These are phyloP conservation scores for Latrodectus hesperus DNA, from an alignment of 2,888 invertebrate species.

Conservation along the genomic window DNA sequence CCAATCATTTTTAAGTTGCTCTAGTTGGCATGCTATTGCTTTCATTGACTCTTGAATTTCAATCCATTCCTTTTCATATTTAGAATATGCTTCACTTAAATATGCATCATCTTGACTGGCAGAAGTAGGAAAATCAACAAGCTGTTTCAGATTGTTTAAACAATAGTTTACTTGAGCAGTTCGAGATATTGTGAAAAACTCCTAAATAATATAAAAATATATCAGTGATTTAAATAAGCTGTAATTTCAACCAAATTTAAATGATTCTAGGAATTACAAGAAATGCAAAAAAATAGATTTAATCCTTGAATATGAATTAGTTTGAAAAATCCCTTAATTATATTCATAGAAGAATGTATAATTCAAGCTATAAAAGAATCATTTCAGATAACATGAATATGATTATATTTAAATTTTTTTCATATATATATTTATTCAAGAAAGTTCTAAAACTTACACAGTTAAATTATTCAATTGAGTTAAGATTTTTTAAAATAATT, in stretches of 20 bases:
- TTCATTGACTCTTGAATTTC: slow-evolving; percentile 83
- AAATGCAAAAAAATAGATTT: neutral
- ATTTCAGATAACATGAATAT: too few species aligned
- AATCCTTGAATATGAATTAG: too few species aligned
- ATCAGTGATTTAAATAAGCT: too few species aligned
- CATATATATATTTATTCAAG: too few species aligned
- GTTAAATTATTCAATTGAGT: too few species aligned
- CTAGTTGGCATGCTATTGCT: slow-evolving; percentile 82
- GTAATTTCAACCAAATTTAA: neutral
- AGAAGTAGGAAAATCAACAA: slow-evolving; percentile 82
- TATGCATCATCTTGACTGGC: slow-evolving; percentile 82
- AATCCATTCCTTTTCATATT: slow-evolving; percentile 86
- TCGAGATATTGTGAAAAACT: slow-evolving; percentile 42
- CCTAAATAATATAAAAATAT: slow-evolving; percentile 15
- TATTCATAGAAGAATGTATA: too few species aligned
- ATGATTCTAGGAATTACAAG: neutral
- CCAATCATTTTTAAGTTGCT: slow-evolving; percentile 94
- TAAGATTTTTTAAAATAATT: too few species aligned
- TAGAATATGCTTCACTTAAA: slow-evolving; percentile 80
- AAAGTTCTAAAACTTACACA: too few species aligned
- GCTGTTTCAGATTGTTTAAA: slow-evolving; percentile 85
- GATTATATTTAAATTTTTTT: too few species aligned
- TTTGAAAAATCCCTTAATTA: too few species aligned
- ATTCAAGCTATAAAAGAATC: too few species aligned
- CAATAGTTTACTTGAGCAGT: slow-evolving; percentile 72